Evolutionary conservation across 2,797 vertebrate genomes (phyloP).

Genomic region (Arnoldichthys spilopterus): DNA sequence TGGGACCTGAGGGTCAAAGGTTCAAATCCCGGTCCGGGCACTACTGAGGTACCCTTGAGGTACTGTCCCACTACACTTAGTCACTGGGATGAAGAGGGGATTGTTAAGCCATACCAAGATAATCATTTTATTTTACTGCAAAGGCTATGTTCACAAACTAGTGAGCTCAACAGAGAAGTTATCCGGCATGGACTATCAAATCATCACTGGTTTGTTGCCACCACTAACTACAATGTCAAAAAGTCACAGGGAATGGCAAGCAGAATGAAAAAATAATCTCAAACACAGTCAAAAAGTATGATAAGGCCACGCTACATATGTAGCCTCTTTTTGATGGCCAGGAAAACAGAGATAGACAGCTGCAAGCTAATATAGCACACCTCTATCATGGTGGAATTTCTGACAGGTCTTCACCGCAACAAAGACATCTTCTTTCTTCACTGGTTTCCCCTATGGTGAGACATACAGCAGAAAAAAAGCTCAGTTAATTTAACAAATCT

Average conservation of each 20-base stretch:
- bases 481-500: too few species aligned
- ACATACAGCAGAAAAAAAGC: neutral
- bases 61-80: too few species aligned
- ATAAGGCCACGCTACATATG: neutral
- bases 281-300: neutral
- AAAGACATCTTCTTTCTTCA: constrained; percentile 66
- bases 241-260: neutral
- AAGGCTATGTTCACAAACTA: neutral
- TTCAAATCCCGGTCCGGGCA: too few species aligned
- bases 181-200: neutral
- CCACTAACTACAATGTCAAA: too few species aligned
- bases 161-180: neutral
- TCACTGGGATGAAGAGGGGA: neutral
- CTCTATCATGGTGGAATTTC: constrained; percentile 70
- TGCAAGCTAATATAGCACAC: constrained; percentile 52
- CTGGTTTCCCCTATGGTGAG: constrained; percentile 62
- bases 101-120: neutral
- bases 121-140: neutral
- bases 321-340: too few species aligned
- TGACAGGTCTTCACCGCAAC: constrained; percentile 77
- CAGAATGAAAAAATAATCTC: neutral
- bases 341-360: neutral
- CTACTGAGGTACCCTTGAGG: too few species aligned
- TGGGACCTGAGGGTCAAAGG: too few species aligned
- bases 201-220: too few species aligned